Percentiles rank a stretch among this genome's conserved stretches.
These are phyloP conservation scores for Geophilus truncorum DNA, from an alignment of 2,888 invertebrate species.

Conservation along the genomic window DNA sequence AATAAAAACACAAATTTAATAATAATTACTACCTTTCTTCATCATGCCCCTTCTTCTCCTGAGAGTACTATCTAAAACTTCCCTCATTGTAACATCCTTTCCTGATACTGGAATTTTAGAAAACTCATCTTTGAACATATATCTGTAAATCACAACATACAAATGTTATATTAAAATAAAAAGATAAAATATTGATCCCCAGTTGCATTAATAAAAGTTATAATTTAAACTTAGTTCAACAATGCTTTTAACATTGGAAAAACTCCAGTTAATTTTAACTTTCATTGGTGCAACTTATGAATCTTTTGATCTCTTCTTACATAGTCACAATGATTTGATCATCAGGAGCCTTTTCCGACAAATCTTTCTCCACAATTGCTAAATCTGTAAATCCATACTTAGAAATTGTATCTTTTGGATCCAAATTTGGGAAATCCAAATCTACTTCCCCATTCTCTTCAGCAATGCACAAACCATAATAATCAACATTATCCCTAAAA, in stretches of 20 bases:
- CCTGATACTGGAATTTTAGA: conserved; percentile 47
- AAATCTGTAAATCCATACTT: conserved; percentile 89
- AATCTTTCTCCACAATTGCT: conserved; percentile 70
- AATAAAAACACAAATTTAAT: too few species aligned
- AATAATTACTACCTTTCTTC: conserved; percentile 35
- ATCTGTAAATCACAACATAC: not conserved
- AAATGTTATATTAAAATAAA: not conserved
- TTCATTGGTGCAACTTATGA: too few species aligned
- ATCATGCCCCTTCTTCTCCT: conserved; percentile 37
- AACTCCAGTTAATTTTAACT: too few species aligned
- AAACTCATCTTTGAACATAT: conserved; percentile 36
- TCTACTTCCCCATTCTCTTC: conserved; percentile 96
- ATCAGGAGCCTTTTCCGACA: not conserved
- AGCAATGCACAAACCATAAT: conserved; percentile 85
- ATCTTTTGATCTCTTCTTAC: conserved; percentile 42
- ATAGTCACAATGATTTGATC: conserved; percentile 44
- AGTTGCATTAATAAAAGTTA: too few species aligned
- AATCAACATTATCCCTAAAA: conserved; percentile 56
- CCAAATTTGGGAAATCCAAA: conserved; percentile 85
- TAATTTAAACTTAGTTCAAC: too few species aligned
- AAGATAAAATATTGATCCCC: not conserved
- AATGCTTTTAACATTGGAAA: too few species aligned
- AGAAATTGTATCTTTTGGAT: conserved; percentile 78
- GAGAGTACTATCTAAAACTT: conserved; percentile 39
- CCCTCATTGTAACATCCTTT: conserved; percentile 38